Conservation (phyloP, 1,140 invertebrate genomes). For the Brachionus rubens region DNA sequence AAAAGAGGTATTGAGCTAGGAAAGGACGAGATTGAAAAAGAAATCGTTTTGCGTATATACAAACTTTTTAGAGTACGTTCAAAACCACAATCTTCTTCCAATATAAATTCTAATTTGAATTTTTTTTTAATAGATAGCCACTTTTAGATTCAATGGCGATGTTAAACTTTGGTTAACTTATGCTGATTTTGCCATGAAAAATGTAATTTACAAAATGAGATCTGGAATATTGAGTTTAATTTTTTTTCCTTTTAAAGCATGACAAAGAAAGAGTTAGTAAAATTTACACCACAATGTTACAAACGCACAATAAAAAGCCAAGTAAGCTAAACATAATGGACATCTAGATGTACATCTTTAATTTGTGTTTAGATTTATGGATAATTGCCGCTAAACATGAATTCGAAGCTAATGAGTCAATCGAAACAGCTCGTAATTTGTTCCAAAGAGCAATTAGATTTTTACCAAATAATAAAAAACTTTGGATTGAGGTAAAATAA, state of each 20-base stretch:
- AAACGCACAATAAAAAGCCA: slow-evolving; percentile 69
- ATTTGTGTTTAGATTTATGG: slow-evolving; percentile 65
- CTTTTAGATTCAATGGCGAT: slow-evolving; percentile 63
- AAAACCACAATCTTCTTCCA: background rate
- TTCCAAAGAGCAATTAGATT: slow-evolving; percentile 69
- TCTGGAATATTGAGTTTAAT: background rate
- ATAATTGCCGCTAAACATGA: slow-evolving; percentile 71
- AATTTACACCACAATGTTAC: slow-evolving; percentile 64
- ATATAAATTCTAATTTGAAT: slow-evolving; percentile 39
- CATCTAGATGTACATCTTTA: too few relatives aligned
- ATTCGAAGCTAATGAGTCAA: slow-evolving; percentile 68
- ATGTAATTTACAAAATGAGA: slow-evolving; percentile 55
- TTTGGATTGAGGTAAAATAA: slow-evolving; percentile 64
- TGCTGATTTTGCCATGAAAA: slow-evolving; percentile 69
- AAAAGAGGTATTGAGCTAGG: slow-evolving; percentile 65
- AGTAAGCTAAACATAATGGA: slow-evolving; percentile 48
- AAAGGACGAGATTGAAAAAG: slow-evolving; percentile 67
- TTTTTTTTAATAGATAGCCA: slow-evolving; percentile 48
- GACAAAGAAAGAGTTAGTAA: slow-evolving; percentile 58
- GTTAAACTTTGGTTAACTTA: slow-evolving; percentile 70
- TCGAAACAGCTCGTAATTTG: slow-evolving; percentile 67
- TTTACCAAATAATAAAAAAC: slow-evolving; percentile 66
- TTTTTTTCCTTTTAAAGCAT: slow-evolving; percentile 51
- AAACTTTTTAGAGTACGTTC: slow-evolving; percentile 66
- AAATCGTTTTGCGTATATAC: slow-evolving; percentile 67